A percentile compares a stretch with the other conserved stretches of the same genome.
Evolutionary conservation across 2,888 invertebrate genomes (phyloP).

Genomic region (Pemphredon lugubris): DNA sequence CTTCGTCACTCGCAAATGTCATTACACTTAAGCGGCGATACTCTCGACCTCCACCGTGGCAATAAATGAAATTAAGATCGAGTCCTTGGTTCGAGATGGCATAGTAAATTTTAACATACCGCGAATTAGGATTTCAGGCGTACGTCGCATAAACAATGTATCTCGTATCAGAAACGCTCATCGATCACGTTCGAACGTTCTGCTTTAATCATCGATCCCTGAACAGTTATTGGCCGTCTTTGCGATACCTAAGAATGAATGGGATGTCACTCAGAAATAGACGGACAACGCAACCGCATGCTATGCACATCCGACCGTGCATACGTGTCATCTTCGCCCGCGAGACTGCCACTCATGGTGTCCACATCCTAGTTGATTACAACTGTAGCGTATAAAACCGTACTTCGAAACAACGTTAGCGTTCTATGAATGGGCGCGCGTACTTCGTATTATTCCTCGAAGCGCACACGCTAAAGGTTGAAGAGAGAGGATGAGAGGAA

Average conservation of each 20-base stretch:
- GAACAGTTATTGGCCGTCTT: constrained; percentile 5
- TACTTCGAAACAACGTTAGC: constrained; percentile 31
- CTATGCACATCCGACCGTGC: constrained; percentile 41
- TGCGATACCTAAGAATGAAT: constrained; percentile 26
- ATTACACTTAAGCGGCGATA: too few relatives aligned
- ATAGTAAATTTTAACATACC: too few relatives aligned
- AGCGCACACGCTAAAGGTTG: constrained; percentile 32
- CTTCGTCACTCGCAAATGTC: too few relatives aligned
- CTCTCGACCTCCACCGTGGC: too few relatives aligned
- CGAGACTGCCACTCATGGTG: constrained; percentile 33
- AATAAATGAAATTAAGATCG: too few relatives aligned
- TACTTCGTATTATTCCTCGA: constrained; percentile 41
- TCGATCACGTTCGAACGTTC: neutral
- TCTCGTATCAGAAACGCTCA: too few relatives aligned
- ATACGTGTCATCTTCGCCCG: constrained; percentile 46
- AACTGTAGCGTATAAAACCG: constrained; percentile 29
- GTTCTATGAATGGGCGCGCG: constrained; percentile 52
- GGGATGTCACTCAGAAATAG: constrained; percentile 29
- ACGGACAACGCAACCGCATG: constrained; percentile 18
- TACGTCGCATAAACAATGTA: too few relatives aligned
- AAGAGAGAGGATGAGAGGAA: constrained; percentile 14
- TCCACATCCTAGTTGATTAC: constrained; percentile 45
- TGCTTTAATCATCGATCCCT: constrained; percentile 9
- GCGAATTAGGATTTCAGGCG: too few relatives aligned
- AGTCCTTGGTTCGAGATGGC: too few relatives aligned